A percentile compares a stretch with the other conserved stretches of the same genome.
Conservation (phyloP, 2,797 vertebrate genomes). For the Oryzias dopingdopingensis region DNA sequence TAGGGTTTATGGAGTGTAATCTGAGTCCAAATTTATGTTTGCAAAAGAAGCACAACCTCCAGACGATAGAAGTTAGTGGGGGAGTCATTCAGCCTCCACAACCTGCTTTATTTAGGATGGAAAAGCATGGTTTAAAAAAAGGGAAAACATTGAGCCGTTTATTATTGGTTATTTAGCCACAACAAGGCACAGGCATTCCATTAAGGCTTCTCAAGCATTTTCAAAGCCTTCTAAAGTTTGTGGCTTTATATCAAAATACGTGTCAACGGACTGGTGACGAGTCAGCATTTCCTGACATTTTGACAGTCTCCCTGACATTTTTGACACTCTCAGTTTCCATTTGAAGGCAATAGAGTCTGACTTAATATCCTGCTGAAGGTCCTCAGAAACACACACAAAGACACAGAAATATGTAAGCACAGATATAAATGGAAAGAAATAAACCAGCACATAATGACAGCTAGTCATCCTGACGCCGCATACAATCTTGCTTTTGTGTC, state of each 20-base stretch:
- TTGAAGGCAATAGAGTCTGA: slow-evolving; percentile 48
- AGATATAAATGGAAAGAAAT: slow-evolving; percentile 38
- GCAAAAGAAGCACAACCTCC: neutral
- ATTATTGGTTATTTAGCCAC: neutral
- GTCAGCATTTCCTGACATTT: slow-evolving; percentile 21
- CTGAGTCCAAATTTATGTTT: neutral
- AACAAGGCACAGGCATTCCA: slow-evolving; percentile 11
- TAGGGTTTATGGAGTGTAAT: neutral
- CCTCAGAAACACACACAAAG: slow-evolving; percentile 7
- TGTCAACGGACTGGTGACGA: slow-evolving; percentile 16
- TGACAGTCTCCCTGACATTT: slow-evolving; percentile 51
- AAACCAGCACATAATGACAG: slow-evolving; percentile 37
- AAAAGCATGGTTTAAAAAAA: too few species aligned
- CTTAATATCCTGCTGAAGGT: slow-evolving; percentile 44
- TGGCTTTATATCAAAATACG: slow-evolving; percentile 22
- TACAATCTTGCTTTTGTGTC: slow-evolving; percentile 46
- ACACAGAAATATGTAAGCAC: slow-evolving; percentile 6
- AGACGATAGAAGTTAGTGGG: too few species aligned
- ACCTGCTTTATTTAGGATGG: too few species aligned
- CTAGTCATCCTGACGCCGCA: slow-evolving; percentile 48
- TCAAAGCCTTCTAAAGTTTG: slow-evolving; percentile 25
- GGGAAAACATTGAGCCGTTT: too few species aligned
- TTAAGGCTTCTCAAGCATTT: slow-evolving; percentile 10
- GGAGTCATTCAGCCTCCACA: too few species aligned
- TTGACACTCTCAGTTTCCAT: slow-evolving; percentile 36